Conservation (phyloP, 2,888 invertebrate species). For the Tortrix viridana region DNA sequence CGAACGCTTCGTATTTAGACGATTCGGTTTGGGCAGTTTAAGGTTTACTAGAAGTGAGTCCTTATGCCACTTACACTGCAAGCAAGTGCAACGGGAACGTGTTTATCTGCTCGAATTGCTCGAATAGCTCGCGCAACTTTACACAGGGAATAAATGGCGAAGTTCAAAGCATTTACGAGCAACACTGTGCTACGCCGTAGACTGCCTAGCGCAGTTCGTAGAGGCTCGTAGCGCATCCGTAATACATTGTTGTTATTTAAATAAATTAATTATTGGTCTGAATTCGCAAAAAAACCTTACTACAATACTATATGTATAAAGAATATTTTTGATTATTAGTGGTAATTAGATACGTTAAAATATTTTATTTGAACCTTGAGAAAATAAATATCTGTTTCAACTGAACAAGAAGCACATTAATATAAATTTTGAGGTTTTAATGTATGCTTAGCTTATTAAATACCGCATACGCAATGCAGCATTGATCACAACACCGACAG, state of each 20-base stretch:
- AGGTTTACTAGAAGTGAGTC: not conserved
- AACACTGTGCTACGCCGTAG: slow-evolving; percentile 4
- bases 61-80: not conserved
- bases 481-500: slow-evolving; percentile 23
- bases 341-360: no score
- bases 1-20: no score
- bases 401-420: not conserved
- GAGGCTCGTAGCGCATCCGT: not conserved
- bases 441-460: slow-evolving; percentile 27
- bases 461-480: slow-evolving; percentile 17
- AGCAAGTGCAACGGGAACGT: slow-evolving; percentile 9
- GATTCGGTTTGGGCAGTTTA: no score
- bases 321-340: no score
- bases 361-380: no score
- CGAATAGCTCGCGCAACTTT: slow-evolving; percentile 7
- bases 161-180: slow-evolving; percentile 16
- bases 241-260: not conserved
- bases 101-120: slow-evolving; percentile 11
- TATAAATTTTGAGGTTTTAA: not conserved
- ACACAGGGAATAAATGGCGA: slow-evolving; percentile 11
- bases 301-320: no score
- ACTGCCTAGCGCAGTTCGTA: not conserved
- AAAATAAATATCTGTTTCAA: no score
- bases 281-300: no score
- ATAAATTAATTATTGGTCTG: not conserved